A percentile compares a stretch with the other conserved stretches of the same genome.
These are phyloP conservation scores for Onchidella celtica DNA, from an alignment of 2,888 invertebrate genomes.

Conservation along the genomic window DNA sequence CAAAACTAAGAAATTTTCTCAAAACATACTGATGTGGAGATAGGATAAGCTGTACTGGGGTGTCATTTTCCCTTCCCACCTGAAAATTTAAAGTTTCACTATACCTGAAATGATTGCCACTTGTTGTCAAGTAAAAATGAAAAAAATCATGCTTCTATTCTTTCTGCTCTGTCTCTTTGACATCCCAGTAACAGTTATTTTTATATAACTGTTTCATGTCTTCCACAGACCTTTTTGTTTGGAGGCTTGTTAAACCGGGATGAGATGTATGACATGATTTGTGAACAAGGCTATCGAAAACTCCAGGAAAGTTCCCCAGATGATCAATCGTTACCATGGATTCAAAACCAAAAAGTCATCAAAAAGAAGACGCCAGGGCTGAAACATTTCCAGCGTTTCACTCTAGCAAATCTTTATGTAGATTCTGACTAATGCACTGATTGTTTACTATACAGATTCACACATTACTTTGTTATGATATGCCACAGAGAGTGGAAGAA, in stretches of 20 bases:
- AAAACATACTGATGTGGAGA: too few relatives aligned
- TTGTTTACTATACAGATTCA: too few relatives aligned
- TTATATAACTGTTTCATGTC: neutral
- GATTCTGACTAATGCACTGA: slow-evolving; percentile 35
- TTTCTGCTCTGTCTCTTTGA: too few relatives aligned
- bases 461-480: too few relatives aligned
- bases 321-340: slow-evolving; percentile 28
- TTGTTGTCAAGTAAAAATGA: too few relatives aligned
- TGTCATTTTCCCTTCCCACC: too few relatives aligned
- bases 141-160: too few relatives aligned
- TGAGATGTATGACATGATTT: slow-evolving; percentile 43
- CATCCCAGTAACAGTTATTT: neutral
- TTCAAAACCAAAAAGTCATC: slow-evolving; percentile 9
- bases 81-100: too few relatives aligned
- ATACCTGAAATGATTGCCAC: too few relatives aligned
- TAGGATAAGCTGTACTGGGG: too few relatives aligned
- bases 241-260: slow-evolving; percentile 41
- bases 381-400: slow-evolving; percentile 53
- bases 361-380: neutral
- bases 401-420: slow-evolving; percentile 46
- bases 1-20: too few relatives aligned
- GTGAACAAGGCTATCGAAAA: slow-evolving; percentile 33
- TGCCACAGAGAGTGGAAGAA: too few relatives aligned
- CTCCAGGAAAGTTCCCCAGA: slow-evolving; percentile 20
- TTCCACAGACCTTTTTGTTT: slow-evolving; percentile 35